Evolutionary conservation across 2,888 invertebrate genomes (phyloP), one percentile per base, ranked within the genome.

Genomic region (Morpho helenor): DNA sequence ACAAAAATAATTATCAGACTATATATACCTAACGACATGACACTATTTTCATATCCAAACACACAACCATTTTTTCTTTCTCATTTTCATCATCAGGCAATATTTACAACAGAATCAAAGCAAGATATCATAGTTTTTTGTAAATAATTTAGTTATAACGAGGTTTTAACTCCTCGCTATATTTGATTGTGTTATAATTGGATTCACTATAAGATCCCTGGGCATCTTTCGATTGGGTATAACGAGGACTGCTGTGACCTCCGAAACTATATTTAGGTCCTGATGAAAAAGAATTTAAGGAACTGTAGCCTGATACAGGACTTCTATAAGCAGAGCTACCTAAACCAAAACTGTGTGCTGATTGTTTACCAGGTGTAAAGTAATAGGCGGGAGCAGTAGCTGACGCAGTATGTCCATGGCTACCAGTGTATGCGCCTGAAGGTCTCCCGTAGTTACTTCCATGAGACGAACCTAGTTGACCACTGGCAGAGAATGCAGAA

Each of bases 111-210:
- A 69, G 61, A 63, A 16, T 46, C n/a, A 16, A 48, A 6, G n/a
- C 40, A 40, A 22, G 7, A 7, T 40, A 53, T 45, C 22, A 31
- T 31, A 5, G 31, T 55, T 54, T 40, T 59, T 16, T 62, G 9
- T 31, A 39, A 46, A 22, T 31, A 44, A n/a, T 43, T 60, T 78
- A 84, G 65, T 86, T 78, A 63, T 63, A 69, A 56, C 76, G 77
- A n/a, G 89, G 84, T 57, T 88, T 90, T 8, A 91, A 68, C 66
- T 86, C 88, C 66, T 85, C 83, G 69, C 91, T 91, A 70, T 91
- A 91, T 70, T 90, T 91, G 56, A 91, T 91, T 7, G 91, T 91
- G 68, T 91, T 88, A 70, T 91, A 91, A 23, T 10, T 54, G 41
- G 41, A 8, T 42, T 54, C 47, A 48, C 54, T 54, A 65, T 82